These are phyloP conservation scores for Arizona elegans DNA, from an alignment of 2,113 vertebrate genomes.

Conservation along the genomic window DNA sequence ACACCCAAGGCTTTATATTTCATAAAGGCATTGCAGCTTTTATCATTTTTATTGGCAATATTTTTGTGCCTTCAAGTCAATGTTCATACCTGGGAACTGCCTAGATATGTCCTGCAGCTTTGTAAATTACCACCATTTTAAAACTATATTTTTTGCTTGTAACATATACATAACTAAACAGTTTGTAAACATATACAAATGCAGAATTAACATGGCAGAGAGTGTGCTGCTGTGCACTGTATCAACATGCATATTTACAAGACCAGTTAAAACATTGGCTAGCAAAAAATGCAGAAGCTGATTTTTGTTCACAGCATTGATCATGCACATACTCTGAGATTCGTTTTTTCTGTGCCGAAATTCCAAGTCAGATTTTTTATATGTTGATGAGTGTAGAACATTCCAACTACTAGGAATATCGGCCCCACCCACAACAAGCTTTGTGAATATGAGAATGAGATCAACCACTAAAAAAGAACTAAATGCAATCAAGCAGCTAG, in stretches of 20 bases:
- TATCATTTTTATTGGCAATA: neutral
- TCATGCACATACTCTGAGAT: constrained; percentile 69
- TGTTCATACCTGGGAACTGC: neutral
- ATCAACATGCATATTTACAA: constrained; percentile 82
- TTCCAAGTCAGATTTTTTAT: constrained; percentile 20
- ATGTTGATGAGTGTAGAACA: neutral
- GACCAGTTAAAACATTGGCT: constrained; percentile 87
- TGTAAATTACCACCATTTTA: constrained; percentile 85
- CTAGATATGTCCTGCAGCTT: neutral
- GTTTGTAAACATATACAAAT: constrained; percentile 87
- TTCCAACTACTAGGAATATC: constrained; percentile 80
- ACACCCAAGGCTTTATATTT: neutral
- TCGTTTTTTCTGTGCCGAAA: constrained; percentile 3
- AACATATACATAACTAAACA: constrained; percentile 77
- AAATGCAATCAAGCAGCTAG: constrained; percentile 80
- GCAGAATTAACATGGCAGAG: constrained; percentile 74
- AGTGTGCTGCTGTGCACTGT: constrained; percentile 75
- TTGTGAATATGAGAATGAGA: constrained; percentile 77
- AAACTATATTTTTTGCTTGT: constrained; percentile 76
- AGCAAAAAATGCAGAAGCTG: constrained; percentile 89
- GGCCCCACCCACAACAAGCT: constrained; percentile 71
- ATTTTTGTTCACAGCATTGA: constrained; percentile 88
- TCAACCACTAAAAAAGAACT: constrained; percentile 71
- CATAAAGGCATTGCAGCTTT: neutral
- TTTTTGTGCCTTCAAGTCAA: neutral